phyloP scores from a whole-genome alignment of 2,113 vertebrate species.

The Lophura nycthemera region DNA sequence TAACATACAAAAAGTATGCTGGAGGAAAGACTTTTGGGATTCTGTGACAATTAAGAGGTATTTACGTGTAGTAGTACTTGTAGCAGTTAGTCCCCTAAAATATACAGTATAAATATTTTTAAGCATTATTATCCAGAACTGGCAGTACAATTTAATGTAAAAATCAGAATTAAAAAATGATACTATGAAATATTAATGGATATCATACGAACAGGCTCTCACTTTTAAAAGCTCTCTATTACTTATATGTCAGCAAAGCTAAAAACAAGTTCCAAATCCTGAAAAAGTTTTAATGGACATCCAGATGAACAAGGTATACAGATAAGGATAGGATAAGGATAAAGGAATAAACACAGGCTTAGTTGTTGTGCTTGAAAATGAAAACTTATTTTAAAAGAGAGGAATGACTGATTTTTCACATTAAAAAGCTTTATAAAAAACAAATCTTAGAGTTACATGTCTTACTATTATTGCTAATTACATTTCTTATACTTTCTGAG shows the following conservation, averaged over 20 bases:
- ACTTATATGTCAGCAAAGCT: background rate
- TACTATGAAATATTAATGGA: background rate
- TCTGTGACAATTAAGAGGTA: background rate
- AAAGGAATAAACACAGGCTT: background rate
- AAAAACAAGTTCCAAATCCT: background rate
- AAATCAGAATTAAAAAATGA: background rate
- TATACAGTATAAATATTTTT: background rate
- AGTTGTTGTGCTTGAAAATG: constrained; percentile 1
- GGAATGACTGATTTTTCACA: background rate
- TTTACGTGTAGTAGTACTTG: background rate
- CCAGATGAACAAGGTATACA: background rate
- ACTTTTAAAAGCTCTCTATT: background rate
- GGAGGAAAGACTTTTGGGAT: background rate
- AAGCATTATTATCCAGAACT: background rate
- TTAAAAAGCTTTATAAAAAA: background rate
- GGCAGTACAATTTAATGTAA: background rate
- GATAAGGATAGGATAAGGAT: background rate
- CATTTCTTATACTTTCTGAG: background rate
- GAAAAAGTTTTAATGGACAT: background rate
- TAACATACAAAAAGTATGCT: background rate
- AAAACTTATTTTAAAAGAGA: constrained; percentile 20
- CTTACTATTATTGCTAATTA: background rate
- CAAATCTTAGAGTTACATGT: background rate
- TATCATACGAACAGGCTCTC: background rate
- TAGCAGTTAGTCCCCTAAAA: background rate